phyloP scores from a whole-genome alignment of 2,888 invertebrate species.

The Dusona sp. region DNA sequence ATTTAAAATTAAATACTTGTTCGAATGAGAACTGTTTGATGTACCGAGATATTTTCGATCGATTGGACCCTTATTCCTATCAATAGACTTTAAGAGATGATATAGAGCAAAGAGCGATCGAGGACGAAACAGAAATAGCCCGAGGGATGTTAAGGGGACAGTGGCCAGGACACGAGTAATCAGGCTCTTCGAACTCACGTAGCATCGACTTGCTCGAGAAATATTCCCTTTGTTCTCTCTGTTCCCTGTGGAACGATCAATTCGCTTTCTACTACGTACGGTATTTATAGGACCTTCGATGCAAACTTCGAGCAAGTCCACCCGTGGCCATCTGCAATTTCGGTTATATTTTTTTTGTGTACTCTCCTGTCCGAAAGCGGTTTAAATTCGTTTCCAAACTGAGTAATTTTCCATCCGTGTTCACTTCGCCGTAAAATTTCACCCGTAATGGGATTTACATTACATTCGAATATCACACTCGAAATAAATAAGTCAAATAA shows the following conservation, averaged over 20 bases:
- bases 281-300: conserved; percentile 8
- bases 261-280: conserved; percentile 9
- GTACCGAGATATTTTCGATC: conserved; percentile 31
- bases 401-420: neutral
- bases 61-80: conserved; percentile 14
- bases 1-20: neutral
- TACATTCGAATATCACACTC: too few relatives aligned
- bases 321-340: neutral
- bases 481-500: neutral
- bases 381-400: neutral
- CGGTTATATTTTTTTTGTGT: neutral
- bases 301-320: neutral
- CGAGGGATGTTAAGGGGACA: conserved; percentile 45
- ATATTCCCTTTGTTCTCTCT: conserved; percentile 55
- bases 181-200: conserved; percentile 24
- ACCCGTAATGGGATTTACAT: neutral
- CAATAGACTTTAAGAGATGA: conserved; percentile 38
- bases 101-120: conserved; percentile 33
- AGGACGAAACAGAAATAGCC: conserved; percentile 44
- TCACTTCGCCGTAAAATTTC: neutral
- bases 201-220: conserved; percentile 32
- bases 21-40: neutral
- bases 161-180: conserved; percentile 34
- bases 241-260: conserved; percentile 43
- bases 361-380: neutral